Conservation (phyloP, 1,140 invertebrate genomes). For the Riptortus pedestris region DNA sequence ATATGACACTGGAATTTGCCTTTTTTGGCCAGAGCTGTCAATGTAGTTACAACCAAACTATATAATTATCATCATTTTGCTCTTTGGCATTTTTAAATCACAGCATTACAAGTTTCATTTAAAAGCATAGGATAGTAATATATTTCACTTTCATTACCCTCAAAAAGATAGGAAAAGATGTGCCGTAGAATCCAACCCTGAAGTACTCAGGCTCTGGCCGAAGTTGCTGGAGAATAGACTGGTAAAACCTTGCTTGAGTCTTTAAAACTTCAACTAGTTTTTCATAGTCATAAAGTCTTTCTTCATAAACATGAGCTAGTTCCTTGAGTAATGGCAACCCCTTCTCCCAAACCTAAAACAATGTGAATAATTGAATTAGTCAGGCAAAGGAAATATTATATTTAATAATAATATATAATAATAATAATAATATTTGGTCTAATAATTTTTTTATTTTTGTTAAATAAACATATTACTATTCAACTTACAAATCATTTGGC, state of each 20-base stretch:
- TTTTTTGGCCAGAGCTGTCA: too few relatives aligned
- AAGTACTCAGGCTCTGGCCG: slow-evolving; percentile 93
- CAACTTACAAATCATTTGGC: too few relatives aligned
- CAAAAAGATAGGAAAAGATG: slow-evolving; percentile 86
- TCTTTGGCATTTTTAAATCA: too few relatives aligned
- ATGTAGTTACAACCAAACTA: too few relatives aligned
- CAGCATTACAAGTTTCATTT: too few relatives aligned
- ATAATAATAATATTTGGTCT: too few relatives aligned
- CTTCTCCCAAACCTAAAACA: slow-evolving; percentile 93
- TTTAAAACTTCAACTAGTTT: slow-evolving; percentile 75
- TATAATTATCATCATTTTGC: too few relatives aligned
- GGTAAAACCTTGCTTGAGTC: slow-evolving; percentile 78
- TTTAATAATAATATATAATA: not conserved
- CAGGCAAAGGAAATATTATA: not conserved
- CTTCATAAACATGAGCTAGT: slow-evolving; percentile 78
- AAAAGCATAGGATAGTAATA: too few relatives aligned
- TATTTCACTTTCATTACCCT: too few relatives aligned
- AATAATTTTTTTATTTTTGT: too few relatives aligned
- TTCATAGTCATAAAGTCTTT: slow-evolving; percentile 78
- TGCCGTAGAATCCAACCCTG: slow-evolving; percentile 89
- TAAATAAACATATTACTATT: too few relatives aligned
- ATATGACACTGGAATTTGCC: too few relatives aligned
- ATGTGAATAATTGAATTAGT: slow-evolving; percentile 27
- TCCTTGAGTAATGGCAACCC: slow-evolving; percentile 89
- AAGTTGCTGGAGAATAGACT: slow-evolving; percentile 77